Evolutionary conservation across 2,888 invertebrate genomes (phyloP).

Genomic region (Phaedon cochleariae): DNA sequence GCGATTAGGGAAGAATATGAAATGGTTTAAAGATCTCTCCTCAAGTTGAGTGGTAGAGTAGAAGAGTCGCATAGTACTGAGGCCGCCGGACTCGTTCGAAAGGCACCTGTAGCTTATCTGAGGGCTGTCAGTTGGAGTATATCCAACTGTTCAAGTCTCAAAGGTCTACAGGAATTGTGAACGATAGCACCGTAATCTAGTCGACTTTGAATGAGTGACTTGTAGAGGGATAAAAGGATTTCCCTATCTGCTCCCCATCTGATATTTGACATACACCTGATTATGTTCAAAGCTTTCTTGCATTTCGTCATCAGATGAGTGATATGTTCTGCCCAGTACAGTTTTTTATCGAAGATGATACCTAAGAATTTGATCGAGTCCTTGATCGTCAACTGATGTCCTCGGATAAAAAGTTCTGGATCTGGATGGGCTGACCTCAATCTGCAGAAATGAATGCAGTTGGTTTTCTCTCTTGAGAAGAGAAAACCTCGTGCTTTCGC

Average conservation of each 20-base stretch:
- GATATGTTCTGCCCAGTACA: conserved; percentile 3
- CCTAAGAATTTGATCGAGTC: conserved; percentile 6
- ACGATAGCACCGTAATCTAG: conserved; percentile 16
- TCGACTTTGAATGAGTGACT: conserved; percentile 3
- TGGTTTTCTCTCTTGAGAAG: neutral
- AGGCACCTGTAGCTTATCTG: neutral
- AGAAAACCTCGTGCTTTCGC: neutral
- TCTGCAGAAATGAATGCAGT: neutral
- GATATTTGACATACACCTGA: neutral
- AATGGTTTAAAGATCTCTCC: neutral
- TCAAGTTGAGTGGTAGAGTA: neutral
- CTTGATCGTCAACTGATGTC: neutral
- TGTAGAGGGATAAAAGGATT: conserved; percentile 3
- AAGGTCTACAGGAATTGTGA: conserved; percentile 9
- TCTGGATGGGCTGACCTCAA: neutral
- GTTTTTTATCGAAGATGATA: conserved; percentile 11
- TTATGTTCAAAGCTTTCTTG: conserved; percentile 2
- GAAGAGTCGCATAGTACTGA: neutral
- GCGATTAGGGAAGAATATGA: neutral
- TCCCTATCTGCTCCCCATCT: conserved; percentile 19
- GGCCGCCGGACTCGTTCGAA: neutral
- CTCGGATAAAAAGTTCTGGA: neutral
- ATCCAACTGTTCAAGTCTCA: neutral
- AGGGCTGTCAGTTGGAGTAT: neutral
- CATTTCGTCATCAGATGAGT: conserved; percentile 4